Evolutionary conservation across 2,113 vertebrate species (phyloP), one percentile per base, ranked within the genome.

Genomic region (Taxidea taxus): DNA sequence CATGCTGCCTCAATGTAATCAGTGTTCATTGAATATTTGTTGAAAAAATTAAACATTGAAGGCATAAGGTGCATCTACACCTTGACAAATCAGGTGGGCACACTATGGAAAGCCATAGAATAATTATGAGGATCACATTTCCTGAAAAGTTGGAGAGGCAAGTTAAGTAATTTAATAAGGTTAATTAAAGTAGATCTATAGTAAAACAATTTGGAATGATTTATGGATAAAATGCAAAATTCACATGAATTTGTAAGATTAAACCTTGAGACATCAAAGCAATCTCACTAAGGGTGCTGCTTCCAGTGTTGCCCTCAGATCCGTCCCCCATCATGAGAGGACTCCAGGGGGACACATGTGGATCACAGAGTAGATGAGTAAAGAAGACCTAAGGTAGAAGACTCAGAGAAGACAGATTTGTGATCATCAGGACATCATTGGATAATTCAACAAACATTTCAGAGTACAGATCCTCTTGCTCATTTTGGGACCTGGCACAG

Each of bases 201-300:
- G 58, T 64, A 88, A 96, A 93, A 87, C 10, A 21, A 49, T 70
- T 77, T 34, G 86, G 82, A 66, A 66, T 78, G 66, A 72, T 74
- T 97, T 89, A 78, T 87, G 54, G 58, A 54, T 42, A 89, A 39
- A 66, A 86, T 87, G 74, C 72, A 96, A 96, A 91, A 93, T 77
- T 49, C 20, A 31, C 60, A 34, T 49, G 86, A 66, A 89, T 77
- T 72, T 47, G 18, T 31, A 60, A 58, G 56, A 82, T 93, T 60
- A 74, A 85, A 84, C 58, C n/a, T 64, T 42, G 77, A 93, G 39
- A 86, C 39, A 74, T 97, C 91, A 95, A 90, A 95, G 86, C 25
- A 0, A 4, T 44, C 64, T 83, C 29, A 39, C 27, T 31, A 58
- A 70, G 37, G 92, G 72, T 6, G 2, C 81, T 83, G 60, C 85